These are phyloP conservation scores for Neocloeon triangulifer DNA, from an alignment of 1,140 invertebrate species.

Conservation along the genomic window DNA sequence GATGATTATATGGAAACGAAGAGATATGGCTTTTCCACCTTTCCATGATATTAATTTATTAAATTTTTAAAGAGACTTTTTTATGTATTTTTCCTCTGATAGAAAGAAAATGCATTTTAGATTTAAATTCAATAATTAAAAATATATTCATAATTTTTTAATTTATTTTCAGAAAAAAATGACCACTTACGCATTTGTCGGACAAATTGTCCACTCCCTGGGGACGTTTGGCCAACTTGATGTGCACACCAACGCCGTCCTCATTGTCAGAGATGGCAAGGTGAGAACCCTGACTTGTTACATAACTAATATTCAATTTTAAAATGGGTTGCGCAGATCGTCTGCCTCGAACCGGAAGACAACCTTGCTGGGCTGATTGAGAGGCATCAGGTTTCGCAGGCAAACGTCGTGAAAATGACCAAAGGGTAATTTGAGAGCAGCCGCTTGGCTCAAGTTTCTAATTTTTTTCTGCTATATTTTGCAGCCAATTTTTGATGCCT, in stretches of 20 bases:
- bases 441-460: conserved; percentile 3
- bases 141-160: too few relatives aligned
- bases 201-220: conserved; percentile 15
- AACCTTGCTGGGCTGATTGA: conserved; percentile 13
- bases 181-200: conserved; percentile 14
- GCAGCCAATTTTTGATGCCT: conserved; percentile 54
- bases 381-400: conserved; percentile 12
- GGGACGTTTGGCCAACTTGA: conserved; percentile 13
- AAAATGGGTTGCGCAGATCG: conserved; percentile 9
- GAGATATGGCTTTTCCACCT: too few relatives aligned
- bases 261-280: conserved; percentile 20
- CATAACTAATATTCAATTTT: conserved; percentile 7
- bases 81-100: too few relatives aligned
- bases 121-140: too few relatives aligned
- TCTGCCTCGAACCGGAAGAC: conserved; percentile 14
- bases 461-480: too few relatives aligned
- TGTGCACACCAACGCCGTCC: conserved; percentile 18
- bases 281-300: conserved; percentile 12
- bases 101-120: too few relatives aligned
- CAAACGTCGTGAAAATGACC: conserved; percentile 17
- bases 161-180: too few relatives aligned
- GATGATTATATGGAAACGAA: too few relatives aligned
- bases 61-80: too few relatives aligned
- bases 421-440: too few relatives aligned
- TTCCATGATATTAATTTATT: too few relatives aligned